phyloP scores from a whole-genome alignment of 2,113 vertebrate genomes.

The Myanophis thanlyinensis region DNA sequence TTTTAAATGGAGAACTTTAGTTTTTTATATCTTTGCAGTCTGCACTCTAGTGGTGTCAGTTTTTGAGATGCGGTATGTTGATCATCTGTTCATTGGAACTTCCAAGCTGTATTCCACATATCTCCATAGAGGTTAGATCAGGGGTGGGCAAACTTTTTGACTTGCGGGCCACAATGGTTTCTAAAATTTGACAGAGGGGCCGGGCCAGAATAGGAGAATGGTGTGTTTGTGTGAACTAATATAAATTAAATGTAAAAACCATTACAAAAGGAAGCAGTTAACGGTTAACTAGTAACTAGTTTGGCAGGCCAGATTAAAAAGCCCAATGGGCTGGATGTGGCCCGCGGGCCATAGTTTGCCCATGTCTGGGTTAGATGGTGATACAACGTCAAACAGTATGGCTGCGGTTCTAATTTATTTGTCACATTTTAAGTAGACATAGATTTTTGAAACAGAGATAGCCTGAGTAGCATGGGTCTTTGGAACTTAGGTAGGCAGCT shows the following conservation, averaged over 20 bases:
- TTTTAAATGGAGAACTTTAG: background rate
- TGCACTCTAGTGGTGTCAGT: background rate
- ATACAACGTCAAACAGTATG: background rate
- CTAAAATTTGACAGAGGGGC: too few relatives aligned
- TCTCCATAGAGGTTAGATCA: background rate
- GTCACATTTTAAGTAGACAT: background rate
- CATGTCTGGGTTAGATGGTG: background rate
- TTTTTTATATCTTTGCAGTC: background rate
- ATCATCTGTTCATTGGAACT: background rate
- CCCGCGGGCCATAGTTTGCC: too few relatives aligned
- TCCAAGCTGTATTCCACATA: background rate
- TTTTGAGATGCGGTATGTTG: background rate
- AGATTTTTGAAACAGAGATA: background rate
- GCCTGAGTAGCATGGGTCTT: background rate
- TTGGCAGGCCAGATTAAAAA: too few relatives aligned
- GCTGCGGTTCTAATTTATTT: background rate
- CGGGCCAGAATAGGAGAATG: too few relatives aligned
- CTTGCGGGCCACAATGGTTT: too few relatives aligned
- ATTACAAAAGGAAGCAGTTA: too few relatives aligned
- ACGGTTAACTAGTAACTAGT: too few relatives aligned
- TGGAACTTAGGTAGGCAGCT: background rate
- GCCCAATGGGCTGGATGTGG: too few relatives aligned
- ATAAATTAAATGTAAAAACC: too few relatives aligned
- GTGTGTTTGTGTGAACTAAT: too few relatives aligned
- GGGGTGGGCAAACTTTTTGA: too few relatives aligned